Evolutionary conservation across 2,888 invertebrate genomes (phyloP).

Genomic region (Scaptomyza flava): DNA sequence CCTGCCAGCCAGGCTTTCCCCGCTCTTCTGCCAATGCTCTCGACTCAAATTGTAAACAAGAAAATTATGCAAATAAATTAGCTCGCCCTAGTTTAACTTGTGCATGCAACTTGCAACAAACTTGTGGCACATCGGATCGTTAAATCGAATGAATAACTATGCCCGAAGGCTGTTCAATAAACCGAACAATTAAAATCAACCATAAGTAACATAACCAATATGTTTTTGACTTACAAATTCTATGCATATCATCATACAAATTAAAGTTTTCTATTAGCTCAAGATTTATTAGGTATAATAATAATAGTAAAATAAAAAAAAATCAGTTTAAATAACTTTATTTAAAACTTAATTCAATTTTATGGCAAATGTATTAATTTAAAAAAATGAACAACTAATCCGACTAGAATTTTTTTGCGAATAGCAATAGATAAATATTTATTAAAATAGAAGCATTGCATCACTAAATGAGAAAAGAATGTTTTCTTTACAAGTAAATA

Average conservation of each 20-base stretch:
- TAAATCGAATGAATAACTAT: constrained; percentile 46
- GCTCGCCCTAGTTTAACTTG: constrained; percentile 31
- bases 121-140: neutral
- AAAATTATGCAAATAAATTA: constrained; percentile 81
- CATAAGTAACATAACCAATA: neutral
- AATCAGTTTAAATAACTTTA: too few relatives aligned
- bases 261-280: too few relatives aligned
- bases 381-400: too few relatives aligned
- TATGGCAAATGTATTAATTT: too few relatives aligned
- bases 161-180: constrained; percentile 12
- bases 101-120: constrained; percentile 21
- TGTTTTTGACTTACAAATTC: neutral
- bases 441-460: too few relatives aligned
- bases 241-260: too few relatives aligned
- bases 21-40: constrained; percentile 9
- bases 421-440: too few relatives aligned
- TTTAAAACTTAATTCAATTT: too few relatives aligned
- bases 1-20: neutral
- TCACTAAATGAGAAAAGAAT: neutral
- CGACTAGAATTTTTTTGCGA: too few relatives aligned
- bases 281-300: too few relatives aligned
- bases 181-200: constrained; percentile 37
- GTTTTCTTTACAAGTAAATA: neutral
- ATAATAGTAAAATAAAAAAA: too few relatives aligned
- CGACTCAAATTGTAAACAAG: constrained; percentile 80